Evolutionary conservation across 2,113 vertebrate species (phyloP), one percentile per base, ranked within the genome.

Genomic region (Labeo catla): DNA sequence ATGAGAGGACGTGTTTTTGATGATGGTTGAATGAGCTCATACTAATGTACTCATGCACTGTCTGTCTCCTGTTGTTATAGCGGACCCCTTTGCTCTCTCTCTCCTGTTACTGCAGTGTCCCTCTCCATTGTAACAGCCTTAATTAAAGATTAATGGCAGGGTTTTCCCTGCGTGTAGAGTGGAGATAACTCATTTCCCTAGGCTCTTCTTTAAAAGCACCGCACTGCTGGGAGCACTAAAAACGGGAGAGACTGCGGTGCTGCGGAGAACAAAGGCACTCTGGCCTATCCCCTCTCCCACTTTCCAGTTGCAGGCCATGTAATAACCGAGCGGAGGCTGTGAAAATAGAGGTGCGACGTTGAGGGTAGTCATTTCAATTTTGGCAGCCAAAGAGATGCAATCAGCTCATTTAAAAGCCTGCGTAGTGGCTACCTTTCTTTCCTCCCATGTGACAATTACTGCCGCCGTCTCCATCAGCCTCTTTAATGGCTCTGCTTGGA

Each of bases 121-220:
- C 81, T 88, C 84, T 68, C 89, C 61, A 91, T 89, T 92, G 87
- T 91, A 92, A 92, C 90, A 89, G 87, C 90, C 88, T 91, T 94
- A 93, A 94, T 95, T 94, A 94, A 94, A 94, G 93, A 94, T 94
- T 92, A 93, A 93, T 94, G 92, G 90, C 88, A 84, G 90, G 89
- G 85, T 80, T 88, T 88, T 91, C 90, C 88, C 90, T 81, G 87
- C 90, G 52, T 86, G 90, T 85, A 16, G 83, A 63, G 76, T 82
- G 91, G 28, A 92, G 93, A 95, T 93, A 92, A 90, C 85, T 90
- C 88, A 79, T 92, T 87, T 93, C 94, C 92, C 91, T 79, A 83
- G 89, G 89, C 61, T 74, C 86, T 50, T 88, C 88, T 91, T 91
- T 91, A 84, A 92, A 91, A 93, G 52, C 19, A 2, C 82, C 76